Conservation (phyloP, 1,140 invertebrate species). For the Homalodisca vitripennis region DNA sequence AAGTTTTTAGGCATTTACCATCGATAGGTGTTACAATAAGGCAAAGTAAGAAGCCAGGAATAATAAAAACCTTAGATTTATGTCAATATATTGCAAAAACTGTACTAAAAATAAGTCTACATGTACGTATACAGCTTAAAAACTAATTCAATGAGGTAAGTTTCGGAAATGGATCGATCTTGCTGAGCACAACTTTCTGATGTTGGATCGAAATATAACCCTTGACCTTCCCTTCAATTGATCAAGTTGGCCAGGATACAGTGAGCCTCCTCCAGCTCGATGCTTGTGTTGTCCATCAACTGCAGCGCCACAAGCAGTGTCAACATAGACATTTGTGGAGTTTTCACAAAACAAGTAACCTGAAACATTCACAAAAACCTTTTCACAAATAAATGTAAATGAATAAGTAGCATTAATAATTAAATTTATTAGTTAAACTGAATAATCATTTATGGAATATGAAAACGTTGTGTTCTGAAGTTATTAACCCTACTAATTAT, state of each 20-base stretch:
- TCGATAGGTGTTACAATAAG: no score
- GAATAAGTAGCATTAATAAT: neutral
- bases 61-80: no score
- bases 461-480: neutral
- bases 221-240: conserved; percentile 90
- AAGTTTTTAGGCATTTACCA: no score
- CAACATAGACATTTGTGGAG: conserved; percentile 87
- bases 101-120: no score
- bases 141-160: conserved; percentile 59
- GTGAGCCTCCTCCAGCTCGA: conserved; percentile 91
- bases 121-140: no score
- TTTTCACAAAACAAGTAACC: conserved; percentile 75
- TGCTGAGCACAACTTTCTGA: conserved; percentile 95
- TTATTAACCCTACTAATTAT: neutral
- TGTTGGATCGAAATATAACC: conserved; percentile 98
- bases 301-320: conserved; percentile 78
- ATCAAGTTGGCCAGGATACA: conserved; percentile 97
- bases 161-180: conserved; percentile 92
- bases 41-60: no score
- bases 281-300: conserved; percentile 77
- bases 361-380: conserved; percentile 43
- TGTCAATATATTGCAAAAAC: no score
- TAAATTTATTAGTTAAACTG: neutral
- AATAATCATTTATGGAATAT: neutral
- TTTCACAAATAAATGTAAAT: neutral